Percentiles rank a stretch among this genome's conserved stretches.
Conservation (phyloP, 2,888 invertebrate genomes). For the Drosophila austrosaltans region DNA sequence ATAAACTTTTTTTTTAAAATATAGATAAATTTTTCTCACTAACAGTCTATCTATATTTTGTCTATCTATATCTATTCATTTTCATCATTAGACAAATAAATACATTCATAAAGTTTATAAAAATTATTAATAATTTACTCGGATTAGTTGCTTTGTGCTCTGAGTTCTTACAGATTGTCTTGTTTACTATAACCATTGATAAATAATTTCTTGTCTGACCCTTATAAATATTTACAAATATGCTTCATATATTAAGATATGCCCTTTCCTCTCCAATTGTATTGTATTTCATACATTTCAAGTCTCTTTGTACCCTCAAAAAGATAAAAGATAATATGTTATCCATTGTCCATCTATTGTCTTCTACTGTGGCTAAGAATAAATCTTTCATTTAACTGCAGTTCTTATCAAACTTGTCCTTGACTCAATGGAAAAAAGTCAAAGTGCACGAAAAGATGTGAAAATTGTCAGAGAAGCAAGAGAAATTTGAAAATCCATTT, state of each 20-base stretch:
- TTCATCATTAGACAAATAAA: no score
- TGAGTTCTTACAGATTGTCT: no score
- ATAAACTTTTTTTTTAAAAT: no score
- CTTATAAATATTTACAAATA: constrained; percentile 12
- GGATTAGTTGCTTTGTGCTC: no score
- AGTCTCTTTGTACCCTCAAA: not conserved
- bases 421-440: constrained; percentile 18
- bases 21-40: no score
- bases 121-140: no score
- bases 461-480: no score
- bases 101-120: no score
- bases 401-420: constrained; percentile 27
- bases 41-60: no score
- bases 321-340: constrained; percentile 5
- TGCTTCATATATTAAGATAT: not conserved
- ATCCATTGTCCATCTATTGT: constrained; percentile 10
- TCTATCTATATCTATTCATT: no score
- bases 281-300: constrained; percentile 11
- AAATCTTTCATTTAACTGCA: not conserved
- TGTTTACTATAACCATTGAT: not conserved
- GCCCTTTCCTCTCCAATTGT: not conserved
- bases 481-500: not conserved
- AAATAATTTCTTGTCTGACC: not conserved
- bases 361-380: not conserved
- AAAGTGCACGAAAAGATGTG: constrained; percentile 19